Percentiles rank a stretch among this genome's conserved stretches.
Evolutionary conservation across 2,113 vertebrate genomes (phyloP).

Genomic region (Boulengeromyrus knoepffleri): DNA sequence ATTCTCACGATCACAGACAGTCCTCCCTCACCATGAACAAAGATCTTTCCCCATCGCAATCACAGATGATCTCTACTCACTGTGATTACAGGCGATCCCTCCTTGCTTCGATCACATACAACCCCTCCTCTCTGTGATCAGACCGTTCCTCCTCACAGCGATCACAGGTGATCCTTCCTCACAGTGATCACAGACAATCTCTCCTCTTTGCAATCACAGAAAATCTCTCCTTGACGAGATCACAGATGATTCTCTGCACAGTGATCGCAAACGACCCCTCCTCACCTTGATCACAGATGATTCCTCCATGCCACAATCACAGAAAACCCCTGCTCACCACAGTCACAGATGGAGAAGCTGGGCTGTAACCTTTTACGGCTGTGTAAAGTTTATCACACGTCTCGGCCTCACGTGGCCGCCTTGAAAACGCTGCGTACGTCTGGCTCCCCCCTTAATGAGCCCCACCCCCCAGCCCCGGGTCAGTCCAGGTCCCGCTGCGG

Average conservation of each 20-base stretch:
- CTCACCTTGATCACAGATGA: background rate
- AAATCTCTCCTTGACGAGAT: background rate
- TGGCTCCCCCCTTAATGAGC: background rate
- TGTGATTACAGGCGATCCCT: background rate
- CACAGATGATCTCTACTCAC: background rate
- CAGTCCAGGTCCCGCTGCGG: conserved; percentile 28
- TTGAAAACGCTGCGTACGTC: background rate
- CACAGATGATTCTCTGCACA: background rate
- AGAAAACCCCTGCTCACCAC: background rate
- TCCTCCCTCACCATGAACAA: background rate
- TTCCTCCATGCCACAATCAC: background rate
- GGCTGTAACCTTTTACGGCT: background rate
- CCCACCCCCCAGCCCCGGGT: background rate
- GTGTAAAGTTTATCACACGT: background rate
- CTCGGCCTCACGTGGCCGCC: background rate
- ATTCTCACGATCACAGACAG: background rate
- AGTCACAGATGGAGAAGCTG: background rate
- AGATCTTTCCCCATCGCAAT: background rate
- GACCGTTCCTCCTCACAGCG: background rate
- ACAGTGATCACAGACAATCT: background rate
- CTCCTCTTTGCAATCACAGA: background rate
- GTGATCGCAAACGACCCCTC: background rate
- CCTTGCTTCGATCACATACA: background rate
- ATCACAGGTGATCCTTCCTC: background rate
- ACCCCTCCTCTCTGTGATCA: background rate